A percentile compares a stretch with the other conserved stretches of the same genome.
Evolutionary conservation across 1,140 invertebrate genomes (phyloP).

Genomic region (Euura saliciscinereae): DNA sequence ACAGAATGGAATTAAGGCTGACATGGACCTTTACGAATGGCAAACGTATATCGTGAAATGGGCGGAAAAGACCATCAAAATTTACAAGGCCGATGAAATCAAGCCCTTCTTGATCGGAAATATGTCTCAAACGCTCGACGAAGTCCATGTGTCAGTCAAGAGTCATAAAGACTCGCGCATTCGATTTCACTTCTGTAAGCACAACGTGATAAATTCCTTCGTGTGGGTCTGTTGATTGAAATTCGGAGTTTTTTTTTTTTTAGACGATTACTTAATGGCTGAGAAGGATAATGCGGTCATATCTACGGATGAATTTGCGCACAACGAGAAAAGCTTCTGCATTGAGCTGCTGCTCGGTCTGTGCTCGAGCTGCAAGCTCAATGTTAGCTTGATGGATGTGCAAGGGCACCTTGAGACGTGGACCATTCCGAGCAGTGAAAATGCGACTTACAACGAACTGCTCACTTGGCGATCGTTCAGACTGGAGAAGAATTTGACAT

Average conservation of each 20-base stretch:
- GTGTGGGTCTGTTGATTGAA: no score
- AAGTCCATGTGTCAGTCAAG: background rate
- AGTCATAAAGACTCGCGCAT: background rate
- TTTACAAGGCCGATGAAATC: constrained; percentile 20
- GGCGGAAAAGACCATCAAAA: constrained; percentile 20
- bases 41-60: constrained; percentile 29
- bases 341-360: constrained; percentile 31
- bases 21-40: constrained; percentile 26
- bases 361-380: constrained; percentile 26
- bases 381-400: constrained; percentile 14
- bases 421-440: background rate
- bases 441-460: constrained; percentile 13
- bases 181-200: constrained; percentile 34
- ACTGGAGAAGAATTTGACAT: background rate
- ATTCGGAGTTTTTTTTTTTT: background rate
- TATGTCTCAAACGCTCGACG: background rate
- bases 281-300: constrained; percentile 10
- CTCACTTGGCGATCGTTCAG: constrained; percentile 30
- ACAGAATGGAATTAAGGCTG: background rate
- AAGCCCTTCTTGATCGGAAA: background rate
- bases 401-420: background rate
- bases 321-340: constrained; percentile 18
- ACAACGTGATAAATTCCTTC: background rate
- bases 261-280: constrained; percentile 31
- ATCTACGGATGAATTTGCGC: constrained; percentile 9